These are phyloP conservation scores for Saturnia japonica DNA, from an alignment of 2,888 invertebrate species.

Conservation along the genomic window DNA sequence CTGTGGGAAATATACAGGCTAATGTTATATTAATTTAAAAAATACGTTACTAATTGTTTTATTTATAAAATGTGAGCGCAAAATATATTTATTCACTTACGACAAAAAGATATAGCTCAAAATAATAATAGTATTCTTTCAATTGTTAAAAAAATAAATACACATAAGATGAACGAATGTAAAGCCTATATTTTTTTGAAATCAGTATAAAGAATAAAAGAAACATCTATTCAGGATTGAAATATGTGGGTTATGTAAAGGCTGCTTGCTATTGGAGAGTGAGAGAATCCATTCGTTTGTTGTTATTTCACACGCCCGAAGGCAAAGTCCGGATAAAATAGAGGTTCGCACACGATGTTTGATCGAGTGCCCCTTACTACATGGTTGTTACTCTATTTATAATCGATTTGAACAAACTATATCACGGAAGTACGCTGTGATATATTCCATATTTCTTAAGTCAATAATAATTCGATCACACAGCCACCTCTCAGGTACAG, in stretches of 20 bases:
- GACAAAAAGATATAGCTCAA: not conserved
- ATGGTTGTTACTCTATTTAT: not conserved
- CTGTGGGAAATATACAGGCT: too few relatives aligned
- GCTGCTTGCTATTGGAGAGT: slow-evolving; percentile 16
- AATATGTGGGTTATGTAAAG: slow-evolving; percentile 15
- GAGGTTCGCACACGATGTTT: slow-evolving; percentile 13
- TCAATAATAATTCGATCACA: not conserved
- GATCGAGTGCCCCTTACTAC: slow-evolving; percentile 5
- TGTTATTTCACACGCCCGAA: slow-evolving; percentile 23
- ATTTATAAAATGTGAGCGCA: too few relatives aligned
- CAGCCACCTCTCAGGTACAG: not conserved
- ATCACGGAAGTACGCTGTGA: not conserved
- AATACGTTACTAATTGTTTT: too few relatives aligned
- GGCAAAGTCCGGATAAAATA: slow-evolving; percentile 21
- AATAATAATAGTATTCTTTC: not conserved
- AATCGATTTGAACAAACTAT: not conserved
- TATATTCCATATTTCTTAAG: not conserved
- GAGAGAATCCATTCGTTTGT: slow-evolving; percentile 17
- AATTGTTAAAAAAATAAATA: not conserved
- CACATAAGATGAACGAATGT: not conserved
- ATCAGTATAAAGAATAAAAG: not conserved
- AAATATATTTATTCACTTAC: too few relatives aligned
- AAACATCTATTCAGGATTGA: not conserved
- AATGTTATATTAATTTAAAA: too few relatives aligned
- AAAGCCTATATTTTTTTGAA: not conserved